These are phyloP conservation scores for Palythoa heliodiscus DNA, from an alignment of 92 coral and sea anemone genomes.

Conservation along the genomic window DNA sequence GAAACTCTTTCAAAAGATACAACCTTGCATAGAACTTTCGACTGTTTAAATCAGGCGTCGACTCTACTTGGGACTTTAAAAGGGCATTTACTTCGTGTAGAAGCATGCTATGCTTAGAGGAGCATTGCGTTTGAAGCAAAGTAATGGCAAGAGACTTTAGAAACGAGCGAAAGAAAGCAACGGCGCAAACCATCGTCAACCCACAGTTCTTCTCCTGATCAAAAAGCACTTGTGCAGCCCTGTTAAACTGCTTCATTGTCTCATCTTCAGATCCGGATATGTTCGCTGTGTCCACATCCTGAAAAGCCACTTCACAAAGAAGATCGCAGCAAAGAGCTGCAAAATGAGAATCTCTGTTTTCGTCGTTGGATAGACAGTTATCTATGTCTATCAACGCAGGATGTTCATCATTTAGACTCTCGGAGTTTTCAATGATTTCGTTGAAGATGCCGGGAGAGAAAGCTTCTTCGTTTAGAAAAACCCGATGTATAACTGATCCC, in stretches of 20 bases:
- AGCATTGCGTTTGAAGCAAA: slow-evolving; percentile 43
- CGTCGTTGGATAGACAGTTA: slow-evolving; percentile 56
- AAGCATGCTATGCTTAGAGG: slow-evolving; percentile 51
- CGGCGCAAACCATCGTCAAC: slow-evolving; percentile 72
- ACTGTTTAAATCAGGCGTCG: slow-evolving; percentile 15
- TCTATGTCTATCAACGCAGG: slow-evolving; percentile 74
- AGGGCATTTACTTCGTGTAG: slow-evolving; percentile 65
- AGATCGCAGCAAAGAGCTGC: slow-evolving; percentile 93
- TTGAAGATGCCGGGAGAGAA: slow-evolving; percentile 67
- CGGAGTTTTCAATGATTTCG: slow-evolving; percentile 52
- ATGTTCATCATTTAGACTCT: slow-evolving; percentile 53
- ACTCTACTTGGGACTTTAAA: slow-evolving; percentile 32
- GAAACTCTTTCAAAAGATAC: slow-evolving; percentile 84
- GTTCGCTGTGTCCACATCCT: slow-evolving; percentile 52
- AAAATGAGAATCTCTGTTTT: slow-evolving; percentile 70
- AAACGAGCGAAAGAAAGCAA: slow-evolving; percentile 78
- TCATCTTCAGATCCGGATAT: slow-evolving; percentile 72
- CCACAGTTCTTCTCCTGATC: slow-evolving; percentile 44
- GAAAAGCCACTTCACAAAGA: slow-evolving; percentile 78
- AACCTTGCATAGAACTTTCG: slow-evolving; percentile 45
- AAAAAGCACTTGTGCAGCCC: slow-evolving; percentile 58
- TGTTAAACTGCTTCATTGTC: slow-evolving; percentile 55
- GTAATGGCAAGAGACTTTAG: slow-evolving; percentile 62
- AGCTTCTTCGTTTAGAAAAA: slow-evolving; percentile 69
- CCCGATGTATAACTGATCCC: slow-evolving; percentile 78